Percentiles rank a stretch among this genome's conserved stretches.
phyloP scores from a whole-genome alignment of 2,113 vertebrate species.

The Arizona elegans region DNA sequence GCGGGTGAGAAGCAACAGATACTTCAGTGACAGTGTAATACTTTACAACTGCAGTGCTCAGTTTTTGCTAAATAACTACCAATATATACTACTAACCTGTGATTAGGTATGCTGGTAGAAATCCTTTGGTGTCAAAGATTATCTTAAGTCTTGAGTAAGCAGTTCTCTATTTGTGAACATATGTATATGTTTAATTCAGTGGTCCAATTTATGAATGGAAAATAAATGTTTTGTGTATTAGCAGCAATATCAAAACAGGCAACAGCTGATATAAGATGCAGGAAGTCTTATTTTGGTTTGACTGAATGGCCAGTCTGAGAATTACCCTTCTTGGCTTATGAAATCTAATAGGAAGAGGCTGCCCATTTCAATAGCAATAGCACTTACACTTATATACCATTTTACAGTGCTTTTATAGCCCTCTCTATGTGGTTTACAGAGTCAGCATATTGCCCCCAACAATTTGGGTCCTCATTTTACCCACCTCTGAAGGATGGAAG shows the following conservation, averaged over 20 bases:
- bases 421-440: too few species aligned
- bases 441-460: too few species aligned
- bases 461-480: too few species aligned
- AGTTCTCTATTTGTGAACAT: neutral
- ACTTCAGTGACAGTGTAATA: neutral
- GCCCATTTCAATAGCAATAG: neutral
- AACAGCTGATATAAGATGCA: neutral
- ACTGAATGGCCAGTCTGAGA: neutral
- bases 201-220: constrained; percentile 9
- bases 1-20: constrained; percentile 76
- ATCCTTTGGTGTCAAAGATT: neutral
- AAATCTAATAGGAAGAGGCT: neutral
- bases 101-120: neutral
- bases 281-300: neutral
- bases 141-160: neutral
- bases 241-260: neutral
- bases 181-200: constrained; percentile 36
- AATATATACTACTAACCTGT: neutral
- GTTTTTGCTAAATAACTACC: neutral
- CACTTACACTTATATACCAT: too few species aligned
- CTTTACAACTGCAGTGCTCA: neutral
- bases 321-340: neutral
- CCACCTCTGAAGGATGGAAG: too few species aligned
- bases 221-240: neutral
- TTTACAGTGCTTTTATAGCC: too few species aligned